Evolutionary conservation across 1,140 invertebrate species (phyloP).

Genomic region (Pteromalus puparum): DNA sequence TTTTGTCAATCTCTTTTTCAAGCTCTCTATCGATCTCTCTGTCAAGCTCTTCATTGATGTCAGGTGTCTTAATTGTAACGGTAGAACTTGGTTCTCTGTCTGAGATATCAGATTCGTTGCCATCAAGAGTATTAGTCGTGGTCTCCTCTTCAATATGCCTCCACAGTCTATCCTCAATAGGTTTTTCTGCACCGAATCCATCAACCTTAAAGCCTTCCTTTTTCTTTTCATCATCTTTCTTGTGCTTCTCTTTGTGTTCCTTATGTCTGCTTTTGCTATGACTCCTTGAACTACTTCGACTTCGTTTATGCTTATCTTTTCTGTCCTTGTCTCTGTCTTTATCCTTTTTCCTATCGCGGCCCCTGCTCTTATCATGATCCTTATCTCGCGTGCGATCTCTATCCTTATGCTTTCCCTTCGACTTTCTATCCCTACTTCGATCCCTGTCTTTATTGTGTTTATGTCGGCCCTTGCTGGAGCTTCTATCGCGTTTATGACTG

Average conservation of each 20-base stretch:
- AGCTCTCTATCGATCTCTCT: conserved; percentile 48
- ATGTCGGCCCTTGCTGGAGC: conserved; percentile 64
- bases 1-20: conserved; percentile 36
- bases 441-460: conserved; percentile 61
- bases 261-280: conserved; percentile 33
- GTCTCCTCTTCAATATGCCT: conserved; percentile 72
- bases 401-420: conserved; percentile 63
- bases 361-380: conserved; percentile 65
- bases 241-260: conserved; percentile 59
- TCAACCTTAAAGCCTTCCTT: conserved; percentile 55
- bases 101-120: conserved; percentile 73
- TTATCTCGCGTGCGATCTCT: conserved; percentile 63
- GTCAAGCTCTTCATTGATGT: conserved; percentile 70
- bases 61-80: conserved; percentile 77
- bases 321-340: conserved; percentile 61
- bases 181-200: conserved; percentile 58
- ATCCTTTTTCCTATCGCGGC: conserved; percentile 65
- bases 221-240: conserved; percentile 64
- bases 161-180: conserved; percentile 71
- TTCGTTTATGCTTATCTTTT: conserved; percentile 37
- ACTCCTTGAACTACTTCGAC: conserved; percentile 8
- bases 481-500: conserved; percentile 58
- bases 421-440: conserved; percentile 60
- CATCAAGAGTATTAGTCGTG: conserved; percentile 70
- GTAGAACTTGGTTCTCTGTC: conserved; percentile 78